A percentile compares a stretch with the other conserved stretches of the same genome.
Conservation (phyloP, 2,888 invertebrate species). For the Cheilosia impressa region DNA sequence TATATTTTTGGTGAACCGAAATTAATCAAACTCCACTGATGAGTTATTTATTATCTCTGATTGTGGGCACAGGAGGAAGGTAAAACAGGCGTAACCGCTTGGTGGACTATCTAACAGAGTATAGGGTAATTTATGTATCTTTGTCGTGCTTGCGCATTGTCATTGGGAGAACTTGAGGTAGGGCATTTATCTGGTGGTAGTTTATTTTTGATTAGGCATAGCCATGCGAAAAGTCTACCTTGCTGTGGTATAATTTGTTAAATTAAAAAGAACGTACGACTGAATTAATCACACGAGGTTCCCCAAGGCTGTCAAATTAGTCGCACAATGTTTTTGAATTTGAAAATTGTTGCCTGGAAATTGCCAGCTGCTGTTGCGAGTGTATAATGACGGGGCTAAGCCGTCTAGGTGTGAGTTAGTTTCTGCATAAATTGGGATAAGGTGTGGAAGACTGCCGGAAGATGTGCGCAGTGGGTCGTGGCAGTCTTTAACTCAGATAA, state of each 20-base stretch:
- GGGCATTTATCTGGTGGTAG: slow-evolving; percentile 3
- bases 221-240: slow-evolving; percentile 32
- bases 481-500: no score
- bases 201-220: slow-evolving; percentile 21
- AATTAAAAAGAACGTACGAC: slow-evolving; percentile 24
- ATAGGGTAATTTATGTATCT: slow-evolving; percentile 60
- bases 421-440: no score
- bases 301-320: slow-evolving; percentile 52
- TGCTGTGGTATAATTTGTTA: slow-evolving; percentile 43
- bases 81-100: slow-evolving; percentile 54
- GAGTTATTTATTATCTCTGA: slow-evolving; percentile 57
- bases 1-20: slow-evolving; percentile 46
- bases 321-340: slow-evolving; percentile 11
- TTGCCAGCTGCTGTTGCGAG: neutral
- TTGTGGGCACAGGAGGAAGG: slow-evolving; percentile 44
- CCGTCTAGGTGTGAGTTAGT: no score
- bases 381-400: no score
- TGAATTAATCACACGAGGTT: slow-evolving; percentile 40
- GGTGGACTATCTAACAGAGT: slow-evolving; percentile 6
- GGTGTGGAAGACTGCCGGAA: no score
- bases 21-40: slow-evolving; percentile 64
- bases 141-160: slow-evolving; percentile 45
- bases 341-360: neutral
- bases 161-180: slow-evolving; percentile 37
- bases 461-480: no score